Conservation (phyloP, 1,140 invertebrate species). For the Lepidostoma basale region DNA sequence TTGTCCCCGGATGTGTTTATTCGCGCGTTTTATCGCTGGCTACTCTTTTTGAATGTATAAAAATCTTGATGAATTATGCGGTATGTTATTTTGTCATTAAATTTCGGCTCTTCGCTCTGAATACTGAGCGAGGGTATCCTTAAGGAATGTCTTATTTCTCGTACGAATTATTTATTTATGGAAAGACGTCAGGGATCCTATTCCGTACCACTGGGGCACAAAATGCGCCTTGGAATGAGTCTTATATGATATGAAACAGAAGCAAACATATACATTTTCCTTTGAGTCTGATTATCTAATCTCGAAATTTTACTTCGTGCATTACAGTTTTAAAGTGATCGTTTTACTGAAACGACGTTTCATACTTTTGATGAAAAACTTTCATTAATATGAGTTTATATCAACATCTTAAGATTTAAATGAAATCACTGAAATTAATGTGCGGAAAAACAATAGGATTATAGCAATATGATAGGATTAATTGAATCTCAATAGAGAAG, state of each 20-base stretch:
- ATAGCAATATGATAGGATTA: too few species aligned
- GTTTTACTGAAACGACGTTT: background rate
- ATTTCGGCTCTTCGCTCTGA: constrained; percentile 1
- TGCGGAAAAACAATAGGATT: too few species aligned
- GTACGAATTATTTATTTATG: constrained; percentile 7
- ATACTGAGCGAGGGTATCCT: background rate
- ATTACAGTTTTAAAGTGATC: background rate
- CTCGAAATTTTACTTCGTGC: background rate
- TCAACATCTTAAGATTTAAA: too few species aligned
- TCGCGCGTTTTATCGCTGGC: background rate
- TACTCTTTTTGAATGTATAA: background rate
- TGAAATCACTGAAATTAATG: too few species aligned
- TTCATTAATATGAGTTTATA: too few species aligned
- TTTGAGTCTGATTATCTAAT: background rate
- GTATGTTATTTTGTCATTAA: constrained; percentile 34
- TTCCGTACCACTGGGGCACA: background rate
- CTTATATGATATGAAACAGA: background rate
- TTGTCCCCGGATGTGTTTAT: constrained; percentile 7
- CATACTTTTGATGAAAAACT: background rate
- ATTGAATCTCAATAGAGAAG: too few species aligned
- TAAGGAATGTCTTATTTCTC: background rate
- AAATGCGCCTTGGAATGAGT: background rate
- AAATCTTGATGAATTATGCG: constrained; percentile 18
- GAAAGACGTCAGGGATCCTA: background rate
- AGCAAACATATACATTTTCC: background rate